phyloP scores from a whole-genome alignment of 1,140 invertebrate species.

The Pentalonia nigronervosa region DNA sequence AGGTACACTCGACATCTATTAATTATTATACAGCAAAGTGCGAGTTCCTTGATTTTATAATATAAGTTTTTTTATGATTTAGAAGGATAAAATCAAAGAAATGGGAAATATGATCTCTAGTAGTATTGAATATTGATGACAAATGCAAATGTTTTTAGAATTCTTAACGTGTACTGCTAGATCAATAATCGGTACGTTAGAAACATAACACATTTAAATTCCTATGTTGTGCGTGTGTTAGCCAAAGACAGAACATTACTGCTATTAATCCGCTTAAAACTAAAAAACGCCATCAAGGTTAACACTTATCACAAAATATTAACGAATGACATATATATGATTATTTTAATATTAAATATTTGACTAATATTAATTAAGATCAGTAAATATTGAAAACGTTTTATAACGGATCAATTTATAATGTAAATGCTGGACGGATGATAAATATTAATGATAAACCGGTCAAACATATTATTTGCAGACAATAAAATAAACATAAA shows the following conservation, averaged over 20 bases:
- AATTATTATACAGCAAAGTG: neutral
- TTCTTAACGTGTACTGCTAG: neutral
- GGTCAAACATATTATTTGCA: neutral
- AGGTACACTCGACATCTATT: neutral
- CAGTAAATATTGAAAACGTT: neutral
- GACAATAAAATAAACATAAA: neutral
- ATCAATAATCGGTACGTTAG: too few species aligned
- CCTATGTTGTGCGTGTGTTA: neutral
- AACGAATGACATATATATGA: neutral
- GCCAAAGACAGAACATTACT: neutral
- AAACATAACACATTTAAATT: too few species aligned
- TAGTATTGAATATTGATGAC: neutral
- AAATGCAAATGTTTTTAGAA: neutral
- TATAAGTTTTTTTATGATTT: neutral
- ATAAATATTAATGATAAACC: neutral
- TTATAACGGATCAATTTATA: neutral
- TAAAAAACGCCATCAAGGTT: neutral
- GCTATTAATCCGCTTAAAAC: neutral
- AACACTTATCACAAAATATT: neutral
- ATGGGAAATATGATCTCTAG: neutral
- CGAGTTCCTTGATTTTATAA: neutral
- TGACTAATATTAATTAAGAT: neutral
- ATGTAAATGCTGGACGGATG: neutral
- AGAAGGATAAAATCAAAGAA: neutral
- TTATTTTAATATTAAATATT: neutral